A percentile compares a stretch with the other conserved stretches of the same genome.
phyloP scores from a whole-genome alignment of 2,797 vertebrate species.

The Melanogrammus aeglefinus region DNA sequence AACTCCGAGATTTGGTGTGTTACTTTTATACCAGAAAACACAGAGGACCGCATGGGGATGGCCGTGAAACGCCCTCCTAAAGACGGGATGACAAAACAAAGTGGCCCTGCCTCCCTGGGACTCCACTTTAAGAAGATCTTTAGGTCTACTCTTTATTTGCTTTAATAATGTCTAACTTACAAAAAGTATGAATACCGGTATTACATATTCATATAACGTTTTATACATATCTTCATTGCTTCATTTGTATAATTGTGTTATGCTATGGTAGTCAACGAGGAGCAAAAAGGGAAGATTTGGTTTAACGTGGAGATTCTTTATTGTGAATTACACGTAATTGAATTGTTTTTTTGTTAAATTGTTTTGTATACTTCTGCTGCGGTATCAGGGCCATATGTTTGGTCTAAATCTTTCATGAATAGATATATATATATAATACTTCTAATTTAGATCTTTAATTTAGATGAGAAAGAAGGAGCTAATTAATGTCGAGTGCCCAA shows the following conservation, averaged over 20 bases:
- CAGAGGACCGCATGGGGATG: neutral
- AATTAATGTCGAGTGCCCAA: constrained; percentile 30
- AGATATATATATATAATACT: neutral
- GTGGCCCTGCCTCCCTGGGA: neutral
- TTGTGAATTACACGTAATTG: neutral
- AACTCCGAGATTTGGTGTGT: neutral
- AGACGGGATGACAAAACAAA: neutral
- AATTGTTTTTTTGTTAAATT: neutral
- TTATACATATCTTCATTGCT: neutral
- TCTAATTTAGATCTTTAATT: neutral
- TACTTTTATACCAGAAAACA: neutral
- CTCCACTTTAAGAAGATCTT: neutral
- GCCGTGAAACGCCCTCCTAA: neutral
- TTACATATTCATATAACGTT: neutral
- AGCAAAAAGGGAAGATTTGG: neutral
- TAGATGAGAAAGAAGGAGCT: neutral
- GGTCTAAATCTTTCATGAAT: neutral
- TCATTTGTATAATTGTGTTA: neutral
- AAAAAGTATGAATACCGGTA: neutral
- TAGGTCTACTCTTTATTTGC: neutral
- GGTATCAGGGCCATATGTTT: neutral
- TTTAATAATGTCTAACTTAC: neutral
- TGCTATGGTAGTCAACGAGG: neutral
- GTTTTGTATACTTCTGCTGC: neutral
- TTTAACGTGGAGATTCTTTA: neutral